Base-by-base conservation (phyloP, 2,797 vertebrate genomes). In the Myiothlypis coronata region DNA sequence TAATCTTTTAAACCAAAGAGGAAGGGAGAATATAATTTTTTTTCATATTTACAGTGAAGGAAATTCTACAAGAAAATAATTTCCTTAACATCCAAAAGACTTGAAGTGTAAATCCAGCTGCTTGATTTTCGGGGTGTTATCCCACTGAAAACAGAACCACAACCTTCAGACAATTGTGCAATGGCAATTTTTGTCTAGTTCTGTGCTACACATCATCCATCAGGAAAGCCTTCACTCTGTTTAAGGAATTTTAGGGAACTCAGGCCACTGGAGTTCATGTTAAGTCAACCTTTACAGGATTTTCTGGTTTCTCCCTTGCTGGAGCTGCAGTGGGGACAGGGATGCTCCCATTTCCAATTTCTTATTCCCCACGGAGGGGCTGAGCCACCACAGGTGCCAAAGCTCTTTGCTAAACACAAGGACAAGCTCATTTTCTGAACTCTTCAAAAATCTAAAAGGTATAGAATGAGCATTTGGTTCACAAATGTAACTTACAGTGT, bases 401-500 rank as follows among this genome's bases (percentile, higher is more conserved):
- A 87, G 35, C 26, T 35, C 88, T 79, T 14, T 9, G 47, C 30
- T 21, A 34, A 88, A 27, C 20, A 47, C 56, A 19, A 68, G 9
- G 24, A 11, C 35, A 26, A 0, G 1, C 35, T 41, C 7, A 5
- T 34, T 30, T 52, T 41, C 41, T 22, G 37, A 44, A 87, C 46
- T 30, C 41, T 8, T 75, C 14, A 67, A 70, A 50, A 65, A 80
- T 22, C 39, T 57, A n/a, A 49, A 53, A 71, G 10, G 27, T 35
- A 7, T 4, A 52, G 79, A 68, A 17, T 2, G 11, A 77, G 19
- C 30, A 61, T 3, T 10, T 0, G 0, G 13, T 8, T 39, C 35
- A 59, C 56, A 81, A 52, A 50, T 14, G 39, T 30, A 20, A 22
- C 39, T 34, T 46, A 4, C 11, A 49, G 21, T 1, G 12, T 21